A percentile compares a stretch with the other conserved stretches of the same genome.
Evolutionary conservation across 2,113 vertebrate genomes (phyloP).

Genomic region (Scytalopus superciliaris): DNA sequence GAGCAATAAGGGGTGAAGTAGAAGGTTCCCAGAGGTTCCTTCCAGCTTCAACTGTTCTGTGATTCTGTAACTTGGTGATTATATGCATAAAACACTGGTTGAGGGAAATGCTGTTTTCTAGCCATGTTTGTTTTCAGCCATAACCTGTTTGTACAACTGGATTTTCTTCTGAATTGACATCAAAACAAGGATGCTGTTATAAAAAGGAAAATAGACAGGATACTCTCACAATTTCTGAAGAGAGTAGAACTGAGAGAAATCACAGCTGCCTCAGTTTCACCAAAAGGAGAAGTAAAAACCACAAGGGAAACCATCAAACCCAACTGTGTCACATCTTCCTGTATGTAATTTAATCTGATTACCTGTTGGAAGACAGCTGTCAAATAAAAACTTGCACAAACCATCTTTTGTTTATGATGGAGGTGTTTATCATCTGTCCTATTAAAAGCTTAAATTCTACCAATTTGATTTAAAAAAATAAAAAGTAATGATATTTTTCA

Average conservation of each 20-base stretch:
- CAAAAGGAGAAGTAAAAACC: conserved; percentile 57
- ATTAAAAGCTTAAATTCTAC: not conserved
- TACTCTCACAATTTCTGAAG: not conserved
- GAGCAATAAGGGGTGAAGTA: not conserved
- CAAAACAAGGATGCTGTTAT: not conserved
- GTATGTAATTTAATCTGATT: not conserved
- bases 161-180: not conserved
- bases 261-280: conserved; percentile 11
- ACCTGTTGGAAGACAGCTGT: not conserved
- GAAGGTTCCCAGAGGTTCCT: not conserved
- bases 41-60: not conserved
- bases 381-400: not conserved
- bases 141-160: not conserved
- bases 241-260: conserved; percentile 36
- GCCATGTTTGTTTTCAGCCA: not conserved
- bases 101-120: not conserved
- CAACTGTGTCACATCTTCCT: not conserved
- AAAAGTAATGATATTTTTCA: not conserved
- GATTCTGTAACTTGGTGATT: not conserved
- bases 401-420: not conserved
- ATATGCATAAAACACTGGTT: not conserved
- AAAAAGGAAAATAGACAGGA: not conserved
- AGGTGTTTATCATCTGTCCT: fast-evolving
- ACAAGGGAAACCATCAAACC: conserved; percentile 53
- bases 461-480: not conserved